phyloP scores from a whole-genome alignment of 1,140 invertebrate species.

The Rhysida immarginata region DNA sequence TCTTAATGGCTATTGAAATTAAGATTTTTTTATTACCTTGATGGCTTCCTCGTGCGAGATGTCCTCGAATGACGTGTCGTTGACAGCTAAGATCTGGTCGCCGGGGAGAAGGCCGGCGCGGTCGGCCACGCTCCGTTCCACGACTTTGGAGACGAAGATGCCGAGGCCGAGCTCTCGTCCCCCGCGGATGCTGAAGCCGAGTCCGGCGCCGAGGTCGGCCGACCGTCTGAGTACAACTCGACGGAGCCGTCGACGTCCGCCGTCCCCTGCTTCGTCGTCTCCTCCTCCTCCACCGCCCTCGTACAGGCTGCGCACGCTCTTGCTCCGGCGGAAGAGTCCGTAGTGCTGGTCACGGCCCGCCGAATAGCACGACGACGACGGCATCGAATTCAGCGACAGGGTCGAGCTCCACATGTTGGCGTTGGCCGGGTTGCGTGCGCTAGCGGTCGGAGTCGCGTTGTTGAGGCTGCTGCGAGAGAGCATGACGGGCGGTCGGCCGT shows the following conservation, averaged over 20 bases:
- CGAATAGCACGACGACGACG: background rate
- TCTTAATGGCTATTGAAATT: no score
- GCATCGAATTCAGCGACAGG: background rate
- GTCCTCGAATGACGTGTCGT: conserved; percentile 68
- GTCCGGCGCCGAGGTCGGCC: background rate
- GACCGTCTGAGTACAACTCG: background rate
- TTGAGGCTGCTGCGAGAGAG: no score
- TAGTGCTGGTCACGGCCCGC: background rate
- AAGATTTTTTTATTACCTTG: no score
- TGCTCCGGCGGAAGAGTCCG: background rate
- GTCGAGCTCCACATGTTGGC: conserved; percentile 2
- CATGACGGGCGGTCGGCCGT: no score
- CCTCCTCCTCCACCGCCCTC: background rate
- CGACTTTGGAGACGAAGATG: conserved; percentile 72
- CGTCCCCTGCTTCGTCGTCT: background rate
- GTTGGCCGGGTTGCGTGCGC: no score
- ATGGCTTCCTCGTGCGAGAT: conserved; percentile 74
- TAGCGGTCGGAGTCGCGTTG: no score
- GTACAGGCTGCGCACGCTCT: conserved; percentile 4
- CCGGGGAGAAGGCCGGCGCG: conserved; percentile 64
- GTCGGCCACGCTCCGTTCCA: conserved; percentile 70
- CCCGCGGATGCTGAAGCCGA: conserved; percentile 8
- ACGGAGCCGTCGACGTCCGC: background rate
- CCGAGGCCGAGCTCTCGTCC: conserved; percentile 41
- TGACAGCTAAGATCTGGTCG: conserved; percentile 76